Conservation (phyloP, 2,797 vertebrate genomes). For the Lacerta agilis region DNA sequence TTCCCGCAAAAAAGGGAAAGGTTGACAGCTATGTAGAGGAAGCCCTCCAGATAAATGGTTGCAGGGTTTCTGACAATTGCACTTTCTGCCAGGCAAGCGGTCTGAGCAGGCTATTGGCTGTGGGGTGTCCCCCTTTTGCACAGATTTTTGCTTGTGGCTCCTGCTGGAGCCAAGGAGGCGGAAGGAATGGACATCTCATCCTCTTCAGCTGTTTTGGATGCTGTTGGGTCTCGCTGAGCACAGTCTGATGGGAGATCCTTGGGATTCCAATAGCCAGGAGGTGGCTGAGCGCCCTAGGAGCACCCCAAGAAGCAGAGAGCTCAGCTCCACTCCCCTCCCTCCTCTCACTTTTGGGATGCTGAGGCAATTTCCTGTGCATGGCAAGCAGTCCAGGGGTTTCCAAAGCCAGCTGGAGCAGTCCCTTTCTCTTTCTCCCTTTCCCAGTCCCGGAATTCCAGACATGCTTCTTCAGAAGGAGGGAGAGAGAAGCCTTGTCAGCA, state of each 20-base stretch:
- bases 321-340: constrained; percentile 23
- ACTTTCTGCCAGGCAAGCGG: neutral
- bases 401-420: constrained; percentile 56
- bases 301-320: constrained; percentile 34
- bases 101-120: constrained; percentile 21
- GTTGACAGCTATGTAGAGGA: neutral
- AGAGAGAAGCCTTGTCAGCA: neutral
- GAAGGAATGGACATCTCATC: constrained; percentile 50
- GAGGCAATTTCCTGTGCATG: neutral
- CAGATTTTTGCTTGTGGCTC: constrained; percentile 22
- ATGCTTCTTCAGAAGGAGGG: constrained; percentile 30
- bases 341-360: fast-evolving
- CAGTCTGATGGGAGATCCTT: constrained; percentile 68
- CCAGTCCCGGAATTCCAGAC: constrained; percentile 57
- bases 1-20: too few relatives aligned
- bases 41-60: neutral
- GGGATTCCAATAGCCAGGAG: constrained; percentile 67
- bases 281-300: constrained; percentile 44
- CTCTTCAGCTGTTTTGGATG: constrained; percentile 70
- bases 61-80: too few relatives aligned
- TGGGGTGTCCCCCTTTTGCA: neutral
- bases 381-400: constrained; percentile 12
- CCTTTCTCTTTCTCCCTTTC: neutral
- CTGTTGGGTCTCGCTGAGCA: constrained; percentile 65
- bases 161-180: constrained; percentile 6